Base-by-base conservation (phyloP, 64 coral and sea anemone genomes). In the Acropora tenuis region DNA sequence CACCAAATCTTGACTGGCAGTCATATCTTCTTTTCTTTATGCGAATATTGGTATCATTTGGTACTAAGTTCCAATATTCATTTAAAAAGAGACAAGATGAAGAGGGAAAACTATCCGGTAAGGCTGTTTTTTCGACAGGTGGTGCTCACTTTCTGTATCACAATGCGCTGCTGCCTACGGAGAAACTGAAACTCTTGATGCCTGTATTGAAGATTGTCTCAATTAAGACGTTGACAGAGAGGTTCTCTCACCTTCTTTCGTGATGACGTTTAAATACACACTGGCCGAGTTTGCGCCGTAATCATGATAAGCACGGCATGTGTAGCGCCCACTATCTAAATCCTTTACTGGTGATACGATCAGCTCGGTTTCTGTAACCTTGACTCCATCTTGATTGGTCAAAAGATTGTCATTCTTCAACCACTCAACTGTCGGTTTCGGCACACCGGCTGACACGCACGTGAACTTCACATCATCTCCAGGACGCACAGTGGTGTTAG, bases 401-500 rank as follows among this genome's bases (percentile, higher is more conserved):
- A 97, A 57, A 3, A 91, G 0, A 1, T 8, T 73, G 2, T 73
- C 44, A 42, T 91, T 84, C 43, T 97, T 97, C 77, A 91, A 97
- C 95, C 95, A 97, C 77, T 78, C 79, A 9, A 87, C 92, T 9
- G 73, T 83, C 4, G 95, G 95, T 68, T 59, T 76, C 55, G 95
- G 95, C 46, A 13, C 87, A 8, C 95, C 95, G 83, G 52, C 59
- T 58, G 84, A 71, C 2, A 10, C 44, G 40, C 95, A 97, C 18
- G 73, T 65, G 50, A 97, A 44, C 5, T 20, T 42, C 1, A 94
- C 78, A 40, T 68, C 72, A 2, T 84, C 78, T 3, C 92, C 95
- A 48, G 69, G 57, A 40, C 48, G 71, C 69, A 63, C 84, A 9
- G 46, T 48, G 7, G 45, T 67, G 13, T 65, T 66, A 5, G 80